Evolutionary conservation across 2,888 invertebrate species (phyloP).

Genomic region (Rhyacophila evoluta): DNA sequence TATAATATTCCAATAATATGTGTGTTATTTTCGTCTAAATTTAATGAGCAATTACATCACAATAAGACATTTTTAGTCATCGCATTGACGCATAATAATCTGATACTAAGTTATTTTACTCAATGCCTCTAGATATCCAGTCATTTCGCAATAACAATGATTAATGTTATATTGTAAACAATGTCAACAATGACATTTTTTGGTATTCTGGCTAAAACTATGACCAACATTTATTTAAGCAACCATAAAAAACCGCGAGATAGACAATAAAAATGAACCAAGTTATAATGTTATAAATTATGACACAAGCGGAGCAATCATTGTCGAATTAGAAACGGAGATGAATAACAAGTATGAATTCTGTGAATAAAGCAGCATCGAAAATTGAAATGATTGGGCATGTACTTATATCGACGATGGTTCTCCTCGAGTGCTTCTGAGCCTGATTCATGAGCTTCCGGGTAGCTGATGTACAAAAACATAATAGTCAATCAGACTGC

Average conservation of each 20-base stretch:
- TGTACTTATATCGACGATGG: slow-evolving; percentile 1
- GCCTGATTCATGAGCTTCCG: slow-evolving; percentile 16
- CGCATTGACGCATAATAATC: not conserved
- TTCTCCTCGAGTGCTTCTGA: not conserved
- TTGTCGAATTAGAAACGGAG: not conserved
- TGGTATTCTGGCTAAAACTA: not conserved
- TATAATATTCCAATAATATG: no score
- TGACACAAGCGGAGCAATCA: not conserved
- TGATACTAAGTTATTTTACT: not conserved
- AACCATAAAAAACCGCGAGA: not conserved
- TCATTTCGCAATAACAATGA: not conserved
- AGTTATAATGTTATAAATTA: not conserved
- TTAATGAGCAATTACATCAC: no score
- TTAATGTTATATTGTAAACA: no score
- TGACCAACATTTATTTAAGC: not conserved
- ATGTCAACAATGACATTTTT: not conserved
- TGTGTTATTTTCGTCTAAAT: no score
- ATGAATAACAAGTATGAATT: not conserved
- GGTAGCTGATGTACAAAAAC: not conserved
- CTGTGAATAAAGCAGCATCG: not conserved
- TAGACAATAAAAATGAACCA: not conserved
- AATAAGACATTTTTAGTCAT: no score
- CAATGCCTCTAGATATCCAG: not conserved
- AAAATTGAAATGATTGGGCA: slow-evolving; percentile 24
- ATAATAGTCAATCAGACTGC: not conserved